Evolutionary conservation across 1,140 invertebrate species (phyloP).

Genomic region (Pissodes strobi): DNA sequence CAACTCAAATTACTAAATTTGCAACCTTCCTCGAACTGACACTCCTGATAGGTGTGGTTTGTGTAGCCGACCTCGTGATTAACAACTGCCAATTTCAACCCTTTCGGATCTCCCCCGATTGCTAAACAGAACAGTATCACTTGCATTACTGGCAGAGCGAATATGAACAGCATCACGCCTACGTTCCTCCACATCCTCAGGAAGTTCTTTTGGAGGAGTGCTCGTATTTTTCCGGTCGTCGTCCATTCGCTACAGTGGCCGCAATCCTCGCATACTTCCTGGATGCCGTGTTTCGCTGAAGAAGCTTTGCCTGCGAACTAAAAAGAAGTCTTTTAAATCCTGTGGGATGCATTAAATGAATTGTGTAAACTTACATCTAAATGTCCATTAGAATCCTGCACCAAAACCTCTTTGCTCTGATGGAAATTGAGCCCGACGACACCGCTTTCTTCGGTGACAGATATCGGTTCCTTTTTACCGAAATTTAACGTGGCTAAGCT

Average conservation of each 20-base stretch:
- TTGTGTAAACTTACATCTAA: conserved; percentile 52
- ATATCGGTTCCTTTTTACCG: conserved; percentile 79
- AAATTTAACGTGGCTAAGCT: conserved; percentile 78
- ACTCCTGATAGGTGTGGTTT: conserved; percentile 60
- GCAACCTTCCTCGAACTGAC: conserved; percentile 62
- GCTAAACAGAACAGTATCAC: conserved; percentile 93
- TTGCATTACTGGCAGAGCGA: conserved; percentile 88
- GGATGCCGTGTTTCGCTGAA: conserved; percentile 39
- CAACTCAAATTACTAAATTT: conserved; percentile 74
- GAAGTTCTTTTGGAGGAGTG: conserved; percentile 90
- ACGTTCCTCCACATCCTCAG: conserved; percentile 89
- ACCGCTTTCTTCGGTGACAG: conserved; percentile 80
- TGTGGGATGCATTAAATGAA: too few relatives aligned
- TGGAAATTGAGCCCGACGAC: conserved; percentile 88
- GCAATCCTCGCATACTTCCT: conserved; percentile 50
- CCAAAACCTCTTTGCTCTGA: conserved; percentile 85
- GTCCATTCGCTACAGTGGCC: conserved; percentile 56
- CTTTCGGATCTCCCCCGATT: conserved; percentile 87
- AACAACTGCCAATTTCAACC: conserved; percentile 81
- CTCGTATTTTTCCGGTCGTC: conserved; percentile 57
- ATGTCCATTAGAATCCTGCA: conserved; percentile 74
- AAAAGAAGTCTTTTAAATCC: too few relatives aligned
- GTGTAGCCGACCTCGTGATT: conserved; percentile 76
- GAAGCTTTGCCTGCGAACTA: conserved; percentile 38
- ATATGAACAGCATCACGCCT: conserved; percentile 87